A percentile compares a stretch with the other conserved stretches of the same genome.
phyloP scores from a whole-genome alignment of 2,113 vertebrate species.

The Callocephalon fimbriatum region DNA sequence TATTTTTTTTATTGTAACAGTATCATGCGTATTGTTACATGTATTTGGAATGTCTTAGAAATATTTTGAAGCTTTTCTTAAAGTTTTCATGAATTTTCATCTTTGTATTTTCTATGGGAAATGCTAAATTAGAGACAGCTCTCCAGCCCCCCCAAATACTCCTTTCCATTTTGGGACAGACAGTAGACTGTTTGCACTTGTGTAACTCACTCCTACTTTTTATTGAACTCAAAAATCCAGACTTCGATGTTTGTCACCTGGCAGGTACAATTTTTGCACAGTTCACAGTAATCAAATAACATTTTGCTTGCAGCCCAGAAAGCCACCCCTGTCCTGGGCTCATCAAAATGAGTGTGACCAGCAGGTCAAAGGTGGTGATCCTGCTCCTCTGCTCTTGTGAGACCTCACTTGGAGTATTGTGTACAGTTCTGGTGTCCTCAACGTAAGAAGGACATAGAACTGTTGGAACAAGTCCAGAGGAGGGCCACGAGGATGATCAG shows the following conservation, averaged over 20 bases:
- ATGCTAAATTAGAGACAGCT: not conserved
- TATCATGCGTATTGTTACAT: not conserved
- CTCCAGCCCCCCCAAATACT: not conserved
- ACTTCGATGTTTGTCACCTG: not conserved
- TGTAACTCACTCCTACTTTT: not conserved
- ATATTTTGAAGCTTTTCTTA: not conserved
- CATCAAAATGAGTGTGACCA: not conserved
- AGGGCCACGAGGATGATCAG: not conserved
- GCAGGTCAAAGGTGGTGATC: not conserved
- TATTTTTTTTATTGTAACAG: not conserved
- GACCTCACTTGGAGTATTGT: not conserved
- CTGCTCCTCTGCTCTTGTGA: not conserved
- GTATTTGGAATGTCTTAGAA: not conserved
- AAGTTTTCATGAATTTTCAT: not conserved
- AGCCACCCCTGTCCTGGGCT: not conserved
- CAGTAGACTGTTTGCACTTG: not conserved
- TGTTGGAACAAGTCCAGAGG: not conserved
- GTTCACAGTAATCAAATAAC: not conserved
- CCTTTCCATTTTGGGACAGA: not conserved
- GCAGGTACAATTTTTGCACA: not conserved
- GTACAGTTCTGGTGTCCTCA: not conserved
- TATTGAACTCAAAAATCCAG: not conserved
- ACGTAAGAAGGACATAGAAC: not conserved
- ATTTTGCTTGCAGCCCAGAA: not conserved
- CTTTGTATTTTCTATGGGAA: not conserved